phyloP scores from a whole-genome alignment of 2,888 invertebrate genomes.

The Malthinus seriepunctatus region DNA sequence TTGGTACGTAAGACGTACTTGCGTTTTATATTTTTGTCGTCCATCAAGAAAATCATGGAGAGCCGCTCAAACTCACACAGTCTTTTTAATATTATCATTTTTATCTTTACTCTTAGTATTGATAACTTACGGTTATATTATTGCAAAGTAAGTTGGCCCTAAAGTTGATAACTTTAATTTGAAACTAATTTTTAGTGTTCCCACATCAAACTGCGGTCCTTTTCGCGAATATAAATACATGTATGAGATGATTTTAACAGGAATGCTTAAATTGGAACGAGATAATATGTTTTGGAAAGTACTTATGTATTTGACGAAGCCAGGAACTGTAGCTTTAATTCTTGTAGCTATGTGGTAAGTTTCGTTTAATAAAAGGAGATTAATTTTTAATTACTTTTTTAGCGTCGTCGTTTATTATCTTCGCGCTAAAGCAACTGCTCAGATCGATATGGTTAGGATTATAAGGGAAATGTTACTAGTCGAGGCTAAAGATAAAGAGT shows the following conservation, averaged over 20 bases:
- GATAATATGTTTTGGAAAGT: conserved; percentile 55
- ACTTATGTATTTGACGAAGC: conserved; percentile 59
- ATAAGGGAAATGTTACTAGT: conserved; percentile 67
- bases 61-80: conserved; percentile 76
- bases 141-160: conserved; percentile 60
- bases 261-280: conserved; percentile 57
- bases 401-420: conserved; percentile 66
- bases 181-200: conserved; percentile 53
- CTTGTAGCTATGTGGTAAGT: conserved; percentile 64
- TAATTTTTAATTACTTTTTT: background rate
- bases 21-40: conserved; percentile 66
- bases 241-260: conserved; percentile 62
- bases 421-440: conserved; percentile 64
- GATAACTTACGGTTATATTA: conserved; percentile 65
- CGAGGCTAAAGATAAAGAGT: conserved; percentile 72
- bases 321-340: conserved; percentile 64
- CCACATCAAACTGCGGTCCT: conserved; percentile 66
- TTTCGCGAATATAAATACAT: conserved; percentile 61
- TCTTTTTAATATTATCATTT: conserved; percentile 70
- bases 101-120: conserved; percentile 66
- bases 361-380: background rate
- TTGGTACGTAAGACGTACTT: conserved; percentile 71
- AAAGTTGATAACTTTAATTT: conserved; percentile 2
- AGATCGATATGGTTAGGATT: conserved; percentile 63
- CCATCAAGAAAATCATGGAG: conserved; percentile 69